Conservation (phyloP, 2,888 invertebrate species). For the Automeris io region DNA sequence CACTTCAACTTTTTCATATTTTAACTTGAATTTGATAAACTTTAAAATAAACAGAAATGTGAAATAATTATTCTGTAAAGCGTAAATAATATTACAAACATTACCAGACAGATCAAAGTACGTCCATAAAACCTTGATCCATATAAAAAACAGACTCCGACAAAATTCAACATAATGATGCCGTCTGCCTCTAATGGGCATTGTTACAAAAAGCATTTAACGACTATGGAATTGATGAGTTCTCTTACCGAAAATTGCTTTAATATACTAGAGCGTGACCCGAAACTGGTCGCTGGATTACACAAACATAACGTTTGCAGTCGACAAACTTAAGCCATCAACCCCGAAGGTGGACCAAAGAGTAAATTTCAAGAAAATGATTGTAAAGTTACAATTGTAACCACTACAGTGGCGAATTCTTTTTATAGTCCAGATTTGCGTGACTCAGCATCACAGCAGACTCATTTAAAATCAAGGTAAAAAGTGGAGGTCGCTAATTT, state of each 20-base stretch:
- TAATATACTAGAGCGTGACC: conserved; percentile 39
- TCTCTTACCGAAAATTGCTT: conserved; percentile 51
- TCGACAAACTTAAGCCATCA: conserved; percentile 8
- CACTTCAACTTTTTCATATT: no score
- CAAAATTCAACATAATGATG: conserved; percentile 11
- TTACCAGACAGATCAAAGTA: no score
- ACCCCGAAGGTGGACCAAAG: conserved; percentile 11
- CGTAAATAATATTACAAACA: no score
- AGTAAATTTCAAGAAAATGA: conserved; percentile 4
- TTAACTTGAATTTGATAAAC: no score
- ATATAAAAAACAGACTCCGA: conserved; percentile 13
- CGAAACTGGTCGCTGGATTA: conserved; percentile 19
- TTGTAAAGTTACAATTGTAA: conserved; percentile 20
- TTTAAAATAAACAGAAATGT: background rate
- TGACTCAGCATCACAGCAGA: conserved; percentile 40
- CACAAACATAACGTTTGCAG: conserved; percentile 16
- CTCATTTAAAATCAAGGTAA: conserved; percentile 22
- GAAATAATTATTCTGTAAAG: no score
- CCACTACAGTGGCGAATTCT: conserved; percentile 19
- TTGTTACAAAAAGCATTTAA: conserved; percentile 38
- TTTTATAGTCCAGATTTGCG: conserved; percentile 21
- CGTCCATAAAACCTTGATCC: conserved; percentile 11
- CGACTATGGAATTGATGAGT: conserved; percentile 49
- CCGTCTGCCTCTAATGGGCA: conserved; percentile 33
- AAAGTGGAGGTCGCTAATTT: conserved; percentile 21